These are phyloP conservation scores for Pteruthius melanotis DNA, from an alignment of 2,113 vertebrate genomes.

Conservation along the genomic window DNA sequence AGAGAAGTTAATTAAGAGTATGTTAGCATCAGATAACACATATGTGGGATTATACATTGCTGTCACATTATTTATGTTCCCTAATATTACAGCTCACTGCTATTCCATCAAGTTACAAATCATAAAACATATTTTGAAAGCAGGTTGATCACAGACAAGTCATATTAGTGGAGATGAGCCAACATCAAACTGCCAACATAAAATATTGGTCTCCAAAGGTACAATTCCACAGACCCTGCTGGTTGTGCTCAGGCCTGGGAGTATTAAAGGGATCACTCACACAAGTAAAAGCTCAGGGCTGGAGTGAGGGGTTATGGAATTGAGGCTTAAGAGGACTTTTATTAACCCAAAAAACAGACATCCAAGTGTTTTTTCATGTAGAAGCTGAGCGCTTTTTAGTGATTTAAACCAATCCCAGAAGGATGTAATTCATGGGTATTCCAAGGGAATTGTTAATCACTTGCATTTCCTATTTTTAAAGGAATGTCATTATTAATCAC, in stretches of 20 bases:
- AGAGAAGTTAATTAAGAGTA: conserved; percentile 14
- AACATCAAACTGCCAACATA: conserved; percentile 39
- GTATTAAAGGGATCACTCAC: conserved; percentile 36
- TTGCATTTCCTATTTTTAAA: conserved; percentile 19
- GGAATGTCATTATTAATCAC: background rate
- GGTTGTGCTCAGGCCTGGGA: background rate
- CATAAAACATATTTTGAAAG: conserved; percentile 53
- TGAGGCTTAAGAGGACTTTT: background rate
- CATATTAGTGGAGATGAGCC: conserved; percentile 56
- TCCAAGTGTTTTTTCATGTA: background rate
- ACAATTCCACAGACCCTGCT: background rate
- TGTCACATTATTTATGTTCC: conserved; percentile 44
- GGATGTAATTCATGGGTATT: background rate
- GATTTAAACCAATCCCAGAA: background rate
- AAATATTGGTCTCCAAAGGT: conserved; percentile 20
- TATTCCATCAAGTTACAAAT: conserved; percentile 38
- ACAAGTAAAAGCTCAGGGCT: conserved; percentile 3
- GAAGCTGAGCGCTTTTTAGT: background rate
- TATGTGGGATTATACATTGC: conserved; percentile 3
- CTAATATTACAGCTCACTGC: conserved; percentile 28
- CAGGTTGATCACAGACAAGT: conserved; percentile 49
- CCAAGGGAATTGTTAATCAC: background rate
- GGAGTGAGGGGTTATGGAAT: background rate
- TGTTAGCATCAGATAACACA: conserved; percentile 36
- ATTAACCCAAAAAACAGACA: conserved; percentile 39